Evolutionary conservation across 2,113 vertebrate species (phyloP), one percentile per base, ranked within the genome.

Genomic region (Corydoras sp.): DNA sequence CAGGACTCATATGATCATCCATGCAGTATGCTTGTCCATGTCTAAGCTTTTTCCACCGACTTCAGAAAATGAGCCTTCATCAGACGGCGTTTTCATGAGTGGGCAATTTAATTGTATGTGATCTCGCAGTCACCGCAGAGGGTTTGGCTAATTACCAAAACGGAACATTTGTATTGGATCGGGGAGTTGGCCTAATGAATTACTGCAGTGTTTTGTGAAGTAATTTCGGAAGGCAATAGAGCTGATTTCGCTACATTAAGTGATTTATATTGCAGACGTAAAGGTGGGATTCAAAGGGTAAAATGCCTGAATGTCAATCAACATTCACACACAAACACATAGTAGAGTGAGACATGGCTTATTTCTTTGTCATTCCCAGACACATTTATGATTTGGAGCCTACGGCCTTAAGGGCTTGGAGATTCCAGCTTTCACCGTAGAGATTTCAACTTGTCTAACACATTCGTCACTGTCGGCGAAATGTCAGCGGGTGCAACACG

Each of bases 171-270:
- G 49, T 53, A 73, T 61, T 54, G 58, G 49, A 73, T 58, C 58
- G 61, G 64, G 72, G 49, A 67, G 31, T 62, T 59, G 72, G 30
- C 49, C 11, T 73, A 73, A 73, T 73, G 72, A 67, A 67, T 60
- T 60, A 54, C n/a, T 31, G 15, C 56, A 10, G 29, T 9, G 8
- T 48, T 35, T 53, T 63, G 48, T 13, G 24, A 58, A 66, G 64
- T 68, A 58, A 72, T 65, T 53, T 18, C 9, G 50, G 71, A 62
- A 59, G 43, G 48, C n/a, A 58, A 53, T 66, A 29, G 50, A 53
- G 55, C 63, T 66, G 63, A 60, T 66, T 51, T 51, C 24, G 54
- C 62, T 15, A 50, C 54, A 59, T 65, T 59, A 65, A 59, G 35
- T 8, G 43, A 15, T 29, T 54, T 54, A 6, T 12, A 2, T 53